Conservation (phyloP, 2,797 vertebrate genomes). For the Sorex maritimensis region DNA sequence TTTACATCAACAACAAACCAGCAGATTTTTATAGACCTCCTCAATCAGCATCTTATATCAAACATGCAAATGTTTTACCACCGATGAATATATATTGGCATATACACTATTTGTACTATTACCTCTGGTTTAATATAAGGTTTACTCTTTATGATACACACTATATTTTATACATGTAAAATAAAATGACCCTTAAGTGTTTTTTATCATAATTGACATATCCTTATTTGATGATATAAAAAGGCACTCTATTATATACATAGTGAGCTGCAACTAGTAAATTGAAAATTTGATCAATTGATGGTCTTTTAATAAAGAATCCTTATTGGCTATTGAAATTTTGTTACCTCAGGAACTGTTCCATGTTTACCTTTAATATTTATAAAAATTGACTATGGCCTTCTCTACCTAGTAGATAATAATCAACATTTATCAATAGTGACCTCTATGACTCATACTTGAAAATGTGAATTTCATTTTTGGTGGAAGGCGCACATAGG, state of each 20-base stretch:
- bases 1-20: neutral
- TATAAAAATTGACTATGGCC: neutral
- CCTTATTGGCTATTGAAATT: neutral
- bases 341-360: neutral
- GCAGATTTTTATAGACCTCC: neutral
- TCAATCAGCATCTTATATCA: neutral
- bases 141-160: neutral
- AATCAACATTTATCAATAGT: conserved; percentile 46
- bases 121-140: neutral
- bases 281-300: neutral
- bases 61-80: neutral
- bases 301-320: neutral
- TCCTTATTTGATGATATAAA: neutral
- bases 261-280: neutral
- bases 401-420: neutral
- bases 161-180: neutral
- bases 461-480: neutral
- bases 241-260: neutral
- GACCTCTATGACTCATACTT: conserved; percentile 37
- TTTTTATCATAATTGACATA: neutral
- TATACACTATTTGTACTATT: neutral
- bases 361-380: neutral
- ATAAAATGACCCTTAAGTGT: neutral
- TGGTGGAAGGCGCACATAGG: neutral
- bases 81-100: neutral